Evolutionary conservation across 2,113 vertebrate species (phyloP), one percentile per base, ranked within the genome.

Genomic region (Neotoma lepida): DNA sequence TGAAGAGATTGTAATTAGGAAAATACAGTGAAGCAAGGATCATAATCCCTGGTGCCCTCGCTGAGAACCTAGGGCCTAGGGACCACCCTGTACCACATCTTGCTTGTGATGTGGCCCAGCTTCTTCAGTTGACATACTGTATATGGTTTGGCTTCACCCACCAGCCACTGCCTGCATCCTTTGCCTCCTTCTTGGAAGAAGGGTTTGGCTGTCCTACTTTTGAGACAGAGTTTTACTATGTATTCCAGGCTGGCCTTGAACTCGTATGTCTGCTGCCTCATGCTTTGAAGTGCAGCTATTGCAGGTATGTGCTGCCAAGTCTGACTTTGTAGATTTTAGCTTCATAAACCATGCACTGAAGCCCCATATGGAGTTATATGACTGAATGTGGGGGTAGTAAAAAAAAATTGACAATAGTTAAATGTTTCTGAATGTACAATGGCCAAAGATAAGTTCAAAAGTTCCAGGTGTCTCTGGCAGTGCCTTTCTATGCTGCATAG

Each of bases 11-110:
- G 56, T 73, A 35, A 30, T 41, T 86, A 39, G 39, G 61, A 41
- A 93, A 93, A 68, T 0, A 24, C 15, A 7, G 10, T 20, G 56
- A 9, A 73, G 30, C 9, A 17, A 58, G 51, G 24, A 30, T 30
- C 63, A 22, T 14, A 73, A 46, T 7, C 49, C 51, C 35, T 20
- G 6, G 9, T 39, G 14, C 35, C 18, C 24, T 2, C 35, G 5
- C 39, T 9, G 24, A 26, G 2, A 2, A 8, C 46, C 24, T 9
- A 0, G 0, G 9, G 24, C 56, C 41, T 49, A 49, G 22, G 35
- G 14, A 10, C 9, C 9, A 4, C 35, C 56, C 44, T 44, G 12
- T 24, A 28, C 30, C 35, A 4, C 0, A 3, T 6, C 44, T 15
- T 35, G 30, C 15, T 20, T 9, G 22, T n/a, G 44, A 12, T 41